Conservation (phyloP, 2,113 vertebrate species). For the Casuarius casuarius region DNA sequence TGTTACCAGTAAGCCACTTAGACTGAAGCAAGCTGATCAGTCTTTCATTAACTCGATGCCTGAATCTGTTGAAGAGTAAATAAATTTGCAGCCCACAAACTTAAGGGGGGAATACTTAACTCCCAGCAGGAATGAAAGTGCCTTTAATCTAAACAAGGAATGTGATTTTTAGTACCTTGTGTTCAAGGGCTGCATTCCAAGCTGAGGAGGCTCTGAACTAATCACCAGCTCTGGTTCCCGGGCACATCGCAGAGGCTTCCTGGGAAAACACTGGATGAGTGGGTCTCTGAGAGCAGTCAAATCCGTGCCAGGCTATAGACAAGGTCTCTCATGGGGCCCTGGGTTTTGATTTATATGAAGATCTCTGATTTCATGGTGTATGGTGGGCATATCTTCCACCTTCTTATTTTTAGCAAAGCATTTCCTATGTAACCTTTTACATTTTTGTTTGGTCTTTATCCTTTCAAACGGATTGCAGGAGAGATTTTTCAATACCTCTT, state of each 20-base stretch:
- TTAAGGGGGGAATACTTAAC: neutral
- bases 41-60: neutral
- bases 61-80: slow-evolving; percentile 29
- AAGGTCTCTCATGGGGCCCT: neutral
- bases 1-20: neutral
- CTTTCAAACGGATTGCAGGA: neutral
- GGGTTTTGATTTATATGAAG: neutral
- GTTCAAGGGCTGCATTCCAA: neutral
- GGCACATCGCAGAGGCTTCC: neutral
- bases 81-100: neutral
- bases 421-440: neutral
- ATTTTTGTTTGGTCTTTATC: neutral
- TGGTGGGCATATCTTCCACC: neutral
- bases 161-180: neutral
- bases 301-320: neutral
- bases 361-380: neutral
- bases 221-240: neutral
- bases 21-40: neutral
- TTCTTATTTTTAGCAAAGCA: neutral
- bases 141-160: slow-evolving; percentile 38
- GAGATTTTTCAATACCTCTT: neutral
- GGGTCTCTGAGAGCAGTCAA: neutral
- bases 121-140: slow-evolving; percentile 8
- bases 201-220: neutral
- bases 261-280: neutral